Percentiles rank a stretch among this genome's conserved stretches.
Conservation (phyloP, 2,113 vertebrate species). For the Lamprologus callipterus region DNA sequence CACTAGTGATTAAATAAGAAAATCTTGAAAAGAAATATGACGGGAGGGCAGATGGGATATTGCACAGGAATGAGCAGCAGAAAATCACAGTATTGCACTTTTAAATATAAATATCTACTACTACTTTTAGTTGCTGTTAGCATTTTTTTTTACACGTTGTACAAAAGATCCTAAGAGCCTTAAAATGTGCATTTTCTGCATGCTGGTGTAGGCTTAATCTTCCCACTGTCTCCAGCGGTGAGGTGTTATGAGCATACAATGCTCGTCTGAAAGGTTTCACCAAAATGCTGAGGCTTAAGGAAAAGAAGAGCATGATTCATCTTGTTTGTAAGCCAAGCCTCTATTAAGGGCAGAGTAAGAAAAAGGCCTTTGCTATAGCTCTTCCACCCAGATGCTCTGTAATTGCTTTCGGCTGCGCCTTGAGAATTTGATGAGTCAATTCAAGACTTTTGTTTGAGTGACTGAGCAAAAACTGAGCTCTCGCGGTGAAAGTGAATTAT, state of each 20-base stretch:
- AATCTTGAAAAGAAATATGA: no score
- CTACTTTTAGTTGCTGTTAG: neutral
- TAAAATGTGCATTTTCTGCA: neutral
- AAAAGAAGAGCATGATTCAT: constrained; percentile 59
- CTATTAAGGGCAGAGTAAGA: constrained; percentile 40
- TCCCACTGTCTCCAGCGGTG: constrained; percentile 41
- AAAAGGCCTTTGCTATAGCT: constrained; percentile 32
- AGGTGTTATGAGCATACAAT: constrained; percentile 45
- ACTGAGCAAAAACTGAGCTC: constrained; percentile 28
- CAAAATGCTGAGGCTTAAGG: constrained; percentile 55
- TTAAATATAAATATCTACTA: neutral
- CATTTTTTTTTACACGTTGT: neutral
- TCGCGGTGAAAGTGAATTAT: constrained; percentile 35
- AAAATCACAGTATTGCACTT: no score
- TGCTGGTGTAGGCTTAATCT: neutral
- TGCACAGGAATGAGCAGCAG: no score
- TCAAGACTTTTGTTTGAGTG: constrained; percentile 52
- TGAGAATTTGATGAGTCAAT: constrained; percentile 64
- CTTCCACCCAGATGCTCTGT: constrained; percentile 39
- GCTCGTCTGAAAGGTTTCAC: constrained; percentile 29
- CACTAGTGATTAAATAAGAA: no score
- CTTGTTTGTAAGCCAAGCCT: constrained; percentile 59
- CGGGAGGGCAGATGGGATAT: no score
- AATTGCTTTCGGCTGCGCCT: constrained; percentile 66
- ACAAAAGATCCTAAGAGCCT: neutral